Evolutionary conservation across 2,888 invertebrate species (phyloP), one percentile per base, ranked within the genome.

Genomic region (Tubulanus polymorphus): DNA sequence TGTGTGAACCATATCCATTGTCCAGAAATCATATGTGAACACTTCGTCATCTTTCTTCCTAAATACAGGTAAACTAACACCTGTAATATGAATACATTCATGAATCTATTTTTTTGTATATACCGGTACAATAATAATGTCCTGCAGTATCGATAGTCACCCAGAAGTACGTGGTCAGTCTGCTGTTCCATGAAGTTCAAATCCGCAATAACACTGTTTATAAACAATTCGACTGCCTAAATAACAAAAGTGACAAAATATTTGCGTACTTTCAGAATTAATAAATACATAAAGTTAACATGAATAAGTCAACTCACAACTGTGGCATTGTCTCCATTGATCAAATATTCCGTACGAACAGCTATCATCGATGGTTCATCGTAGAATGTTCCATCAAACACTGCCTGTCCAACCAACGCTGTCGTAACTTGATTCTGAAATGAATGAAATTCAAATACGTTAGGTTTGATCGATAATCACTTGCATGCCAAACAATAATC

Each of bases 391-490:
- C 72, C 71, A 48, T 70, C 69, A 57, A 75, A 74, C 8, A 72
- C 61, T 41, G 68, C 66, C 3, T 67, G 69, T 2, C 74, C 75
- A 25, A 72, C 61, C 49, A 75, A 56, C 0, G 73, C 70, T n/a
- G 70, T 65, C 66, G 70, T 69, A 48, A 71, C 72, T 54, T 73
- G 74, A 51, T 69, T 72, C 74, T 74, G 63, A n/a, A 57, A 60
- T 10, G 29, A 20, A 53, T 20, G 25, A 8, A 25, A 32, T 18
- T 5, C 5, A 8, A 41, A 15, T 18, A 15, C 23, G 18, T 41
- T 8, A 18, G 23, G 15, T 15, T 20, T 8, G 15, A 32, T 10
- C 35, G n/a, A 32, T 32, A n/a, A 10, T 32, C n/a, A n/a, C 35
- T 10, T 32, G n/a, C 23, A 51, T 35, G n/a, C n/a, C 35, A 10